Conservation (phyloP, 2,113 vertebrate genomes). For the Gobiocypris rarus region DNA sequence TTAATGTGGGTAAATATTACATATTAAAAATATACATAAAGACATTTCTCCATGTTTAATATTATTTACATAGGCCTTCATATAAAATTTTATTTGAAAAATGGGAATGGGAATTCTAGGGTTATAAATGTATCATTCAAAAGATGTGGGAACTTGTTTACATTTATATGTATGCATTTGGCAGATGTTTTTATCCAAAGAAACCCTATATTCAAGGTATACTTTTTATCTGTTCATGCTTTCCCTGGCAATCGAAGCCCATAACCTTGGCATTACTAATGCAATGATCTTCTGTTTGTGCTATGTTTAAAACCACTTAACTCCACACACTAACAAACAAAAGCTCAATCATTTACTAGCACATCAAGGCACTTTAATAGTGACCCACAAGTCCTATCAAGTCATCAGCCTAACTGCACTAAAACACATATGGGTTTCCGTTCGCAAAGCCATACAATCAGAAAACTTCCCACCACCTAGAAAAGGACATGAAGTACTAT, state of each 20-base stretch:
- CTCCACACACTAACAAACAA: neutral
- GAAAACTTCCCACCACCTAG: neutral
- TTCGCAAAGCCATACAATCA: neutral
- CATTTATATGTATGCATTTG: no score
- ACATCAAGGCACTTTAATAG: neutral
- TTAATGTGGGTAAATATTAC: no score
- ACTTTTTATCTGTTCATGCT: no score
- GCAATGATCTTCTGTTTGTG: no score
- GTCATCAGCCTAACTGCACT: neutral
- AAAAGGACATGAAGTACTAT: neutral
- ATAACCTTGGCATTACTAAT: no score
- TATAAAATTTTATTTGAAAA: neutral
- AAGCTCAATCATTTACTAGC: neutral
- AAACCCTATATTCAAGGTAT: no score
- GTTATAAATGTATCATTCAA: neutral
- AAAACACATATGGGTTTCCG: conserved; percentile 6
- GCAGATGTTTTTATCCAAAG: no score
- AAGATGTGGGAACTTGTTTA: neutral
- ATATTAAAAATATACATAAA: neutral
- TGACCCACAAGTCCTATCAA: neutral
- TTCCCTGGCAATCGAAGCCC: no score
- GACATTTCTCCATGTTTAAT: neutral
- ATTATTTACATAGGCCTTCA: neutral
- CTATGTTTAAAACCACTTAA: neutral
- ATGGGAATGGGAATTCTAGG: neutral